Evolutionary conservation across 2,797 vertebrate genomes (phyloP), one percentile per base, ranked within the genome.

Genomic region (Pangasius larnaudii): DNA sequence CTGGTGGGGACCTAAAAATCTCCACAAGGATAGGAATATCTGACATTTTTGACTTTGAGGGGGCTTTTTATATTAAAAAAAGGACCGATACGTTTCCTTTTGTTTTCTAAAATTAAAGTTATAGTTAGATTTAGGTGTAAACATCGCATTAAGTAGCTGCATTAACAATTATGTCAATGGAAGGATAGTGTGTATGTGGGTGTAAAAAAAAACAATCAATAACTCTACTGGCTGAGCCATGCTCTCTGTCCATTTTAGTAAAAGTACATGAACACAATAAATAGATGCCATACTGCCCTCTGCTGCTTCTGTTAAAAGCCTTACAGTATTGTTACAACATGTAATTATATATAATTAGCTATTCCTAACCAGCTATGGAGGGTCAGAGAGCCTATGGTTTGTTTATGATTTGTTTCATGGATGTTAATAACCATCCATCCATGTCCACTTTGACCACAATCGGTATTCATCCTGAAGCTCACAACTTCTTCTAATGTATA

Each of bases 261-360:
- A 56, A n/a, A 46, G 65, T n/a, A 19, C 81, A 77, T 49, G 27
- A 24, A 18, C 51, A 58, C 18, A 84, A 24, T 88, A 39, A 46
- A 39, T 24, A 90, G 67, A 90, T 51, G 42, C 59, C 86, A 91
- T 80, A 88, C 89, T 92, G 90, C 88, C 91, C 88, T 89, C 91
- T 92, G 79, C 86, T 92, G 91, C 84, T 65, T 84, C 67, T n/a
- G 30, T 49, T 85, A 81, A 56, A 74, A 42, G 27, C n/a, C 22
- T 78, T 59, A 14, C 72, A 58, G 24, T 56, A 8, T 19, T 33
- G 11, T 16, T 69, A 69, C 42, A 51, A 3, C n/a, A 33, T 24
- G 30, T 39, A 59, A 85, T 56, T 72, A 72, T 33, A 30, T 51
- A 33, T 84, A 69, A 84, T 67, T 69, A 84, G 61, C 82, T 36